Evolutionary conservation across 2,113 vertebrate genomes (phyloP).

Genomic region (Salvelinus alpinus): DNA sequence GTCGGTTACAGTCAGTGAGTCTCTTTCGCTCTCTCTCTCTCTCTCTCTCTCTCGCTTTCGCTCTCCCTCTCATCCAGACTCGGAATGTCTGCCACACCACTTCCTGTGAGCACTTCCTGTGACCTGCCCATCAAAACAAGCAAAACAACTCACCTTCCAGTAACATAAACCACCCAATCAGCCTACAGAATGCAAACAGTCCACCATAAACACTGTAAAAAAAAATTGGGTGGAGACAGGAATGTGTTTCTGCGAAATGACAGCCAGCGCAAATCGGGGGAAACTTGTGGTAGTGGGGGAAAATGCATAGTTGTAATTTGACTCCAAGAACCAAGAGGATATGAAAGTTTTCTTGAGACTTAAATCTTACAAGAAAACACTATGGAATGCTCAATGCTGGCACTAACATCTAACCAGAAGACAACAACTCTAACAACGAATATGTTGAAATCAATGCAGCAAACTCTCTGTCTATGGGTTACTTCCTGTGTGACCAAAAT

Average conservation of each 20-base stretch:
- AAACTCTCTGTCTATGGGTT: neutral
- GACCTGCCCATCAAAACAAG: conserved; percentile 34
- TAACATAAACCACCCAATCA: conserved; percentile 24
- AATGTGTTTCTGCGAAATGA: conserved; percentile 32
- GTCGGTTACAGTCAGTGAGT: neutral
- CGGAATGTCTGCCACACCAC: conserved; percentile 17
- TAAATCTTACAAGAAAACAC: conserved; percentile 10
- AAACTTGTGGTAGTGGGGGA: conserved; percentile 9
- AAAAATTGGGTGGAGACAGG: conserved; percentile 20
- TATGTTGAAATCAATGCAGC: conserved; percentile 6
- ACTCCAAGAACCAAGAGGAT: conserved; percentile 20
- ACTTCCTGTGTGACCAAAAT: neutral
- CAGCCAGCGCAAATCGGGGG: conserved; percentile 24
- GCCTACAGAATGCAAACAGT: conserved; percentile 19
- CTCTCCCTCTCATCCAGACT: neutral
- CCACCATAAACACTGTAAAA: conserved; percentile 14
- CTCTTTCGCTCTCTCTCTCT: neutral
- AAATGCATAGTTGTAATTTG: conserved; percentile 28
- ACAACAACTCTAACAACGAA: neutral
- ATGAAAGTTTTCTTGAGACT: conserved; percentile 26
- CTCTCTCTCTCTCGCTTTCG: neutral
- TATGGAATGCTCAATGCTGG: neutral
- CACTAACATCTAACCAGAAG: neutral
- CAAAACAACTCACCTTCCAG: conserved; percentile 29
- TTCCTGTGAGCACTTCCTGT: conserved; percentile 32